Conservation (phyloP, 2,797 vertebrate genomes). For the Enteromius viviparus region DNA sequence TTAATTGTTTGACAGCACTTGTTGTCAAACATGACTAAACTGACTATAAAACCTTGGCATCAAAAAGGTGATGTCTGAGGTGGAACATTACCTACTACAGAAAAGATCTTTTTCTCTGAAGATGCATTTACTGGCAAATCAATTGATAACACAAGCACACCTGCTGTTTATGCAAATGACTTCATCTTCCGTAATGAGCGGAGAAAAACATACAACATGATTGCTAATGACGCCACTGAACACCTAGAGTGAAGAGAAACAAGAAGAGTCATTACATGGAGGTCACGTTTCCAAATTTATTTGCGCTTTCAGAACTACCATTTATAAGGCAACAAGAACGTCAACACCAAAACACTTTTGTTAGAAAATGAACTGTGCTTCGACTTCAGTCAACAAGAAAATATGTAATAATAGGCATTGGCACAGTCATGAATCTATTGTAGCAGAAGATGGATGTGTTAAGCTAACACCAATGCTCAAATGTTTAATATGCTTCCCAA, state of each 20-base stretch:
- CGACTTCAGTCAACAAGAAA: constrained; percentile 4
- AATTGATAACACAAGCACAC: neutral
- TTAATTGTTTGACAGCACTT: too few relatives aligned
- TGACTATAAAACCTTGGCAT: neutral
- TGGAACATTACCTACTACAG: neutral
- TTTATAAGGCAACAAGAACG: constrained; percentile 47
- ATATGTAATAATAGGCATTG: constrained; percentile 20
- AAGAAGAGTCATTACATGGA: neutral
- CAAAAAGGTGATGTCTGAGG: neutral
- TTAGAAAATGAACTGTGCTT: constrained; percentile 22
- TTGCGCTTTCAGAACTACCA: constrained; percentile 20
- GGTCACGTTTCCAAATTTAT: constrained; percentile 28
- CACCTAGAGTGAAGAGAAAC: neutral
- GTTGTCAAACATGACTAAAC: neutral
- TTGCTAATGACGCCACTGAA: neutral
- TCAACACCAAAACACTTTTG: constrained; percentile 33
- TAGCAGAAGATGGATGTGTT: neutral
- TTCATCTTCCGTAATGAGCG: constrained; percentile 1
- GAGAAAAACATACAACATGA: neutral
- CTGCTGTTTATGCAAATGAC: constrained; percentile 20
- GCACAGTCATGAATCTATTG: neutral
- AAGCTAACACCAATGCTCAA: constrained; percentile 33
- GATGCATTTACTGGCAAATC: neutral
- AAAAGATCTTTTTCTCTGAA: constrained; percentile 1
- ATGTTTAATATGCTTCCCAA: neutral